Conservation (phyloP, 2,888 invertebrate genomes). For the Acrobasis suavella region DNA sequence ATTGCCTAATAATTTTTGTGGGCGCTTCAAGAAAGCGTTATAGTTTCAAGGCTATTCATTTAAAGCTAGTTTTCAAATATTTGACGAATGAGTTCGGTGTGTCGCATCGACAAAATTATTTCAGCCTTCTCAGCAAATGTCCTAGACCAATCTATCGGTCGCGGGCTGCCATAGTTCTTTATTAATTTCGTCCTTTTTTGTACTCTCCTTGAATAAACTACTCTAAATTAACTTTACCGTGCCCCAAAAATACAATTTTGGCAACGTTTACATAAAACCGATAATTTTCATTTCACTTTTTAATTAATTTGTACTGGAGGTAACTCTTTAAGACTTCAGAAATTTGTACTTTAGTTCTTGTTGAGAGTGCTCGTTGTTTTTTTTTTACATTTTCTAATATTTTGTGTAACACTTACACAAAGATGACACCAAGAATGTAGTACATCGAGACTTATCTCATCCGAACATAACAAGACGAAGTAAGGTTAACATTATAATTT, state of each 20-base stretch:
- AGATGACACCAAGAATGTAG: constrained; percentile 70
- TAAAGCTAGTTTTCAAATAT: neutral
- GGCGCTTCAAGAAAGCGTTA: neutral
- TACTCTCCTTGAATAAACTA: constrained; percentile 69
- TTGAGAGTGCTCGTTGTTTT: constrained; percentile 71
- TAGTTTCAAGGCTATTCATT: neutral
- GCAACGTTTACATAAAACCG: constrained; percentile 77
- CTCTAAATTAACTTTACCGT: constrained; percentile 66
- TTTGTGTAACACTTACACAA: constrained; percentile 56
- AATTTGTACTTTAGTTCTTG: constrained; percentile 80
- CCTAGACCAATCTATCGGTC: constrained; percentile 30
- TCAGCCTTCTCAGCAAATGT: constrained; percentile 14
- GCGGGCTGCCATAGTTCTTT: constrained; percentile 54
- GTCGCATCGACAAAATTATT: constrained; percentile 9
- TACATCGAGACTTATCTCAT: constrained; percentile 64
- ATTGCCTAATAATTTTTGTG: neutral
- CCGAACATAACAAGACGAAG: constrained; percentile 55
- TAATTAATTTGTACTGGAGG: constrained; percentile 81
- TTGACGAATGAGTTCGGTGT: neutral
- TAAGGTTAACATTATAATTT: constrained; percentile 44
- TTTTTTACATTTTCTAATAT: constrained; percentile 44
- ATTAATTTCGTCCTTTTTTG: constrained; percentile 50
- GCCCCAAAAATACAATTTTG: constrained; percentile 76
- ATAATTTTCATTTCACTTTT: constrained; percentile 48
- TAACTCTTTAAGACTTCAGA: constrained; percentile 73